Conservation (phyloP, 2,888 invertebrate species). For the Omphaloscelis lunosa region DNA sequence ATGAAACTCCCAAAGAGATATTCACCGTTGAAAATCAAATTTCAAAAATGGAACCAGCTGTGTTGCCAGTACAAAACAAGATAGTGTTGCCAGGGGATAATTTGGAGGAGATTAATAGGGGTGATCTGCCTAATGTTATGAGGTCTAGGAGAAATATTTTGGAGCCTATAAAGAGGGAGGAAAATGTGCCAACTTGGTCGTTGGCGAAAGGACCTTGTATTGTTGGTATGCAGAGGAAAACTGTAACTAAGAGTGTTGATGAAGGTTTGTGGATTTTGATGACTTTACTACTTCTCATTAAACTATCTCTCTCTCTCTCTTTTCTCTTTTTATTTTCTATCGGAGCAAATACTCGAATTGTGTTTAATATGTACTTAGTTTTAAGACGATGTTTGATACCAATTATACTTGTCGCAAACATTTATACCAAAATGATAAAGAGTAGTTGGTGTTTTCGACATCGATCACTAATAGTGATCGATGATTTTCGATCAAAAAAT, state of each 20-base stretch:
- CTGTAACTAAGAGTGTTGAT: constrained; percentile 60
- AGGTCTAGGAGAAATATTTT: constrained; percentile 84
- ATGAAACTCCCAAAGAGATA: constrained; percentile 73
- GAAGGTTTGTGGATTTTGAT: constrained; percentile 64
- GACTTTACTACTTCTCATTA: neutral
- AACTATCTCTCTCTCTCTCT: too few relatives aligned
- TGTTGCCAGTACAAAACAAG: constrained; percentile 71
- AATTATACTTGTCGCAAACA: too few relatives aligned
- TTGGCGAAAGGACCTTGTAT: constrained; percentile 86
- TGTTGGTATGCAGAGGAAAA: constrained; percentile 82
- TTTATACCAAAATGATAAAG: too few relatives aligned
- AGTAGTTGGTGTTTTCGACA: too few relatives aligned
- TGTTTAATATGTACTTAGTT: too few relatives aligned
- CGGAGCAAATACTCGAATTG: too few relatives aligned
- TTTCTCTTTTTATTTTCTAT: too few relatives aligned
- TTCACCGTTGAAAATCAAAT: constrained; percentile 85
- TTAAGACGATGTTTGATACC: too few relatives aligned
- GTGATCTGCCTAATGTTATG: constrained; percentile 80
- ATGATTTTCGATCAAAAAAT: too few relatives aligned
- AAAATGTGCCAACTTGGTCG: constrained; percentile 84
- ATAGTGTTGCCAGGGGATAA: constrained; percentile 56
- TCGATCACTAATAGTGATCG: too few relatives aligned
- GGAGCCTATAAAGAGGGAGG: constrained; percentile 85
- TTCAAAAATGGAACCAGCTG: constrained; percentile 76
- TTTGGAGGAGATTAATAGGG: constrained; percentile 66